phyloP scores from a whole-genome alignment of 1,140 invertebrate species.

The Pseudachorutes palmiensis region DNA sequence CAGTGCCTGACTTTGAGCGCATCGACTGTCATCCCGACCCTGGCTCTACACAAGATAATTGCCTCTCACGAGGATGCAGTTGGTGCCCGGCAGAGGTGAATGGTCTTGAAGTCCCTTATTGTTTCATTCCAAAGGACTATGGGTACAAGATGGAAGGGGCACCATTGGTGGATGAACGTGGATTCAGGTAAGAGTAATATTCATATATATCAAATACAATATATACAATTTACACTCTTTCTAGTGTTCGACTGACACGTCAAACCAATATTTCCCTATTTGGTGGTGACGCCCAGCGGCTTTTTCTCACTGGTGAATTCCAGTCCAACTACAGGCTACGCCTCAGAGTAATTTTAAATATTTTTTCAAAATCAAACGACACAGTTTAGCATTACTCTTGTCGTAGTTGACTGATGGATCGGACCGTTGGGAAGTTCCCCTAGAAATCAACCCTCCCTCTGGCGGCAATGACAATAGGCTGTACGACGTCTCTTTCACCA shows the following conservation, averaged over 20 bases:
- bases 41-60: slow-evolving; percentile 39
- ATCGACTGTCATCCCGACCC: slow-evolving; percentile 46
- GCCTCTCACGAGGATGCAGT: slow-evolving; percentile 44
- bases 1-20: slow-evolving; percentile 21
- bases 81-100: slow-evolving; percentile 40
- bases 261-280: neutral
- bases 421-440: slow-evolving; percentile 32
- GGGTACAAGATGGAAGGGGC: slow-evolving; percentile 6
- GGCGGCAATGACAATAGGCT: slow-evolving; percentile 14
- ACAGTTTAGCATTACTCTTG: too few species aligned
- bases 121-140: slow-evolving; percentile 8
- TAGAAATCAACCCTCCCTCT: slow-evolving; percentile 23
- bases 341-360: too few species aligned
- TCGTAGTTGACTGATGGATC: slow-evolving; percentile 27
- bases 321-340: slow-evolving; percentile 33
- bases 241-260: slow-evolving; percentile 9
- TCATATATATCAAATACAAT: neutral
- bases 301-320: slow-evolving; percentile 16
- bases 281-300: slow-evolving; percentile 1
- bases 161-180: neutral
- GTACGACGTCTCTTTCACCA: slow-evolving; percentile 25
- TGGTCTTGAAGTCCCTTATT: slow-evolving; percentile 8
- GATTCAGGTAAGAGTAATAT: slow-evolving; percentile 16
- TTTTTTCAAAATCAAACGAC: too few species aligned
- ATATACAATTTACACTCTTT: neutral